Percentiles rank a stretch among this genome's conserved stretches.
Conservation (phyloP, 2,888 invertebrate genomes). For the Physocephala rufipes region DNA sequence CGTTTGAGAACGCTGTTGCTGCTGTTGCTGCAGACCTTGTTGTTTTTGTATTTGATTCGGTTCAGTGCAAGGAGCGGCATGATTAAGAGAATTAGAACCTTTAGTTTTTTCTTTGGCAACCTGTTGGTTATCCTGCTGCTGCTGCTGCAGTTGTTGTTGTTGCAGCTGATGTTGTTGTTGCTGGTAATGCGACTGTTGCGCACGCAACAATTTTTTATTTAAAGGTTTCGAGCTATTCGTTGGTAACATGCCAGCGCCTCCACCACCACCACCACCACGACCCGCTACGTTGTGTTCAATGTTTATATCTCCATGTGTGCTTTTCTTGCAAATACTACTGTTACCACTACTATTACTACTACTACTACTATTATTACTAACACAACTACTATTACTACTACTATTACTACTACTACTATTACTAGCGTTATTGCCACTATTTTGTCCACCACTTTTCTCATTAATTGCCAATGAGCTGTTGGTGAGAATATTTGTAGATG, state of each 20-base stretch:
- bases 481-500: conserved; percentile 27
- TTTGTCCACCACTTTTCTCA: conserved; percentile 33
- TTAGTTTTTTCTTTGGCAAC: conserved; percentile 33
- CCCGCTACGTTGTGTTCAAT: conserved; percentile 32
- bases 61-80: conserved; percentile 28
- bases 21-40: conserved; percentile 20
- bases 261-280: conserved; percentile 43
- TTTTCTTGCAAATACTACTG: conserved; percentile 42
- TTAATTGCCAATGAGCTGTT: conserved; percentile 15
- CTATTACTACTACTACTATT: conserved; percentile 44
- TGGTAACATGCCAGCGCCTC: conserved; percentile 40
- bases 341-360: conserved; percentile 43
- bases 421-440: conserved; percentile 38
- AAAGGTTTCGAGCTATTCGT: conserved; percentile 52
- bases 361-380: conserved; percentile 41
- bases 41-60: conserved; percentile 40
- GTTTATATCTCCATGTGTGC: conserved; percentile 40
- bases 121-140: conserved; percentile 36
- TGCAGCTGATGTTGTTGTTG: conserved; percentile 48
- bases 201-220: conserved; percentile 64
- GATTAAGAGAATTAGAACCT: conserved; percentile 37
- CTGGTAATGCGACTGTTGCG: conserved; percentile 62
- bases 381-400: conserved; percentile 44
- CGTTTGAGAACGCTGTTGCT: conserved; percentile 36
- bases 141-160: conserved; percentile 39